Percentiles rank a stretch among this genome's conserved stretches.
Conservation (phyloP, 2,113 vertebrate genomes). For the Prionailurus bengalensis region DNA sequence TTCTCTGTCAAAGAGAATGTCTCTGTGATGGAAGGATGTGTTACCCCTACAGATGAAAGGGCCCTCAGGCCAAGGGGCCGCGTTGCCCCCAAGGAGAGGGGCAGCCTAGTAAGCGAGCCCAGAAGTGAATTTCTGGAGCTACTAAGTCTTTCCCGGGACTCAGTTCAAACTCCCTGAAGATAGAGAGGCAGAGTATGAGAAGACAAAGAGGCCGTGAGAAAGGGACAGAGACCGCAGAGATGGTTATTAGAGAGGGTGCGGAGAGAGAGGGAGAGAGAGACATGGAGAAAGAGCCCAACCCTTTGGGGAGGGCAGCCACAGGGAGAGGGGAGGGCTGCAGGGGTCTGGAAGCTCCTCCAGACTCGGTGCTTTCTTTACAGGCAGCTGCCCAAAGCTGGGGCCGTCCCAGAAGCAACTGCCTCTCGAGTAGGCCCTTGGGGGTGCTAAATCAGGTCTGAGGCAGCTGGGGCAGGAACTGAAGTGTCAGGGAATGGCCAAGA, state of each 20-base stretch:
- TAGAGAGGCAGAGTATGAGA: not conserved
- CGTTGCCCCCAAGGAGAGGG: not conserved
- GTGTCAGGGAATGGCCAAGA: not conserved
- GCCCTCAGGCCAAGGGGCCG: not conserved
- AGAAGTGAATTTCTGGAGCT: constrained; percentile 23
- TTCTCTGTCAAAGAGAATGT: not conserved
- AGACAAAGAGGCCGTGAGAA: constrained; percentile 51
- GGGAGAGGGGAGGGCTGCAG: not conserved
- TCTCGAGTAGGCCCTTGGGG: not conserved
- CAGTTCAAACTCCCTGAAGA: not conserved
- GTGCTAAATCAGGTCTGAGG: not conserved
- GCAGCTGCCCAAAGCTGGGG: not conserved
- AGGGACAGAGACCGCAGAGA: not conserved
- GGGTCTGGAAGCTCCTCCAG: not conserved
- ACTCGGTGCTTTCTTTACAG: not conserved
- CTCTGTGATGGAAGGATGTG: not conserved
- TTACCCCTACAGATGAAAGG: not conserved
- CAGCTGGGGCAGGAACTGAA: not conserved
- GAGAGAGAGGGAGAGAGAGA: not conserved
- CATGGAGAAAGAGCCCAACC: not conserved
- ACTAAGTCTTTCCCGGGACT: not conserved
- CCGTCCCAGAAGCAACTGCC: constrained; percentile 6
- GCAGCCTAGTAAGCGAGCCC: not conserved
- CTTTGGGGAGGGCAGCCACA: not conserved
- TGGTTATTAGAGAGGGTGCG: not conserved